Conservation (phyloP, 2,888 invertebrate genomes). For the Cantharis rufa region DNA sequence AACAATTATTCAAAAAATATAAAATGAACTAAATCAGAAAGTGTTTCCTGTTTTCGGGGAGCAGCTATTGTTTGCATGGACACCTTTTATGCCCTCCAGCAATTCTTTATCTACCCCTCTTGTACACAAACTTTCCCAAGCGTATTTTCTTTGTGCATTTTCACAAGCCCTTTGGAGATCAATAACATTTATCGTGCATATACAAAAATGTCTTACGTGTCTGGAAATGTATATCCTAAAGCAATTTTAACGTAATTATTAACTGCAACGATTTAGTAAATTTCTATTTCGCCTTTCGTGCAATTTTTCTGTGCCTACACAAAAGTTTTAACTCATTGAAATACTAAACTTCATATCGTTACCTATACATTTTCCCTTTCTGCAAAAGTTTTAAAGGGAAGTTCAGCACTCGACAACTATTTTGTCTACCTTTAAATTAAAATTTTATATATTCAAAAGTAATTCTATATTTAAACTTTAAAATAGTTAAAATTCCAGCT, state of each 20-base stretch:
- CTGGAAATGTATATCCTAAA: neutral
- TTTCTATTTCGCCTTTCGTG: neutral
- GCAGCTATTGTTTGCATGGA: neutral
- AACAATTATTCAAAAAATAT: neutral
- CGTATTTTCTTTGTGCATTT: neutral
- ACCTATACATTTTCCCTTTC: neutral
- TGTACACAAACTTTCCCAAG: neutral
- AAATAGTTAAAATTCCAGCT: neutral
- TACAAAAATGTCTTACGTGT: neutral
- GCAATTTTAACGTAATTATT: neutral
- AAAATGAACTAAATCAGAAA: neutral
- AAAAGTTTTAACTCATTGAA: neutral
- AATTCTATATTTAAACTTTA: neutral
- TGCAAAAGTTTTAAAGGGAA: neutral
- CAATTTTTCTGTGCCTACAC: neutral
- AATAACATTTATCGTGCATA: neutral
- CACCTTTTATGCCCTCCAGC: neutral
- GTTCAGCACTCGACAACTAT: neutral
- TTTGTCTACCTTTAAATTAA: neutral
- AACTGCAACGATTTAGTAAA: neutral
- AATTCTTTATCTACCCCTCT: neutral
- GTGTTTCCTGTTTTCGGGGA: neutral
- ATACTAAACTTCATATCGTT: neutral
- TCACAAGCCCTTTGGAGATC: neutral
- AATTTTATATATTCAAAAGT: neutral